Evolutionary conservation across 2,797 vertebrate species (phyloP).

Genomic region (Clarias pachynema): DNA sequence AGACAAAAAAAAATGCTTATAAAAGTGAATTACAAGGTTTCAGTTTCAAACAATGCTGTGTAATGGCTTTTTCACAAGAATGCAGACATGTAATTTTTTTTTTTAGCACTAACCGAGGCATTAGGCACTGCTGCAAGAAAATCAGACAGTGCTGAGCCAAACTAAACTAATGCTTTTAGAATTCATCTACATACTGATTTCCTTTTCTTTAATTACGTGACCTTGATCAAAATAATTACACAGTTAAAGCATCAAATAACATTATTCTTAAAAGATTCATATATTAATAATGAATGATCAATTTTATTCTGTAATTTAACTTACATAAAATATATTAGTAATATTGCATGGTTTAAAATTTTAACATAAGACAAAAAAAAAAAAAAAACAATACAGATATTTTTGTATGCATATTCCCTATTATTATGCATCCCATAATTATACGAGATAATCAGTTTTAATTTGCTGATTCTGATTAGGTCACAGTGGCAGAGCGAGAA

Average conservation of each 20-base stretch:
- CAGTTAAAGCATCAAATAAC: neutral
- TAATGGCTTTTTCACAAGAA: constrained; percentile 20
- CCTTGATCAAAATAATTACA: neutral
- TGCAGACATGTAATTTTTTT: constrained; percentile 8
- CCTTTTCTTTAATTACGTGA: neutral
- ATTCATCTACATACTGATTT: neutral
- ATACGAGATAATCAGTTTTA: neutral
- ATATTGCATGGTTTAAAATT: neutral
- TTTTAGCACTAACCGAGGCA: neutral
- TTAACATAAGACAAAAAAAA: neutral
- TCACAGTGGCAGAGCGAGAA: neutral
- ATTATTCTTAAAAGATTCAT: neutral
- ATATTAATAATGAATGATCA: neutral
- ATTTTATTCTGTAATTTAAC: neutral
- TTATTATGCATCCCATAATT: neutral
- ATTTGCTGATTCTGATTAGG: constrained; percentile 1
- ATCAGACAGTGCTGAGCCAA: neutral
- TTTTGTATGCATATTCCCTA: neutral
- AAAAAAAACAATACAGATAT: neutral
- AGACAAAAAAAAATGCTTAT: neutral
- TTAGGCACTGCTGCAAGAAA: neutral
- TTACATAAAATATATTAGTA: neutral
- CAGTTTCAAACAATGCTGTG: constrained; percentile 15
- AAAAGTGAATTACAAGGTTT: constrained; percentile 30
- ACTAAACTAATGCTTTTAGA: neutral